Evolutionary conservation across 2,113 vertebrate genomes (phyloP).

Genomic region (Sus scrofa): DNA sequence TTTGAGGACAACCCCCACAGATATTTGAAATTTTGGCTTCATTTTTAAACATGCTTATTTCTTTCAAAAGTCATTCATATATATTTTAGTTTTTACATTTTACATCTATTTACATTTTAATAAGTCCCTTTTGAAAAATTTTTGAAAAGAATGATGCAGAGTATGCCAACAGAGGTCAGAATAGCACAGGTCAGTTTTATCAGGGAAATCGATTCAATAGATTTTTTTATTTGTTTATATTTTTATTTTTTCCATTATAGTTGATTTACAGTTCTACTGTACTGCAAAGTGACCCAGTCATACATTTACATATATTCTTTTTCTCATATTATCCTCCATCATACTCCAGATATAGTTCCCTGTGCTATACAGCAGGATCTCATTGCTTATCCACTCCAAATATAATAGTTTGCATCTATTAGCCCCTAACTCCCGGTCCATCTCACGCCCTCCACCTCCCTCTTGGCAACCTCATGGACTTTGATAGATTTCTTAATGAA

Average conservation of each 20-base stretch:
- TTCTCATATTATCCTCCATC: no score
- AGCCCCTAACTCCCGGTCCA: no score
- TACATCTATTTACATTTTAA: neutral
- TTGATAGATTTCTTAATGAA: neutral
- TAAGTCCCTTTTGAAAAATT: neutral
- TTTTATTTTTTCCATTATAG: no score
- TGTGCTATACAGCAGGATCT: no score
- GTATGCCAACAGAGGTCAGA: neutral
- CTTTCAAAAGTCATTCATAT: neutral
- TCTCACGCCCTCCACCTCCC: no score
- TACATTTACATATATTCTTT: no score
- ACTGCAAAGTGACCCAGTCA: no score
- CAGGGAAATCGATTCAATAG: neutral
- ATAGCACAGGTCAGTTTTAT: neutral
- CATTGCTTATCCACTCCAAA: no score
- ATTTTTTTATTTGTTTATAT: neutral
- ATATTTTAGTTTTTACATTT: neutral
- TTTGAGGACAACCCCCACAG: neutral
- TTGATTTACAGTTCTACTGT: no score
- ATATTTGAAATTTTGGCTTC: neutral
- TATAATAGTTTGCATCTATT: no score
- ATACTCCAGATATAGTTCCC: no score
- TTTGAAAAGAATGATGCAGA: conserved; percentile 4
- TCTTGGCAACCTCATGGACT: no score
- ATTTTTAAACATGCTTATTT: neutral